Conservation (phyloP, 2,797 vertebrate genomes). For the Rhinophrynus dorsalis region DNA sequence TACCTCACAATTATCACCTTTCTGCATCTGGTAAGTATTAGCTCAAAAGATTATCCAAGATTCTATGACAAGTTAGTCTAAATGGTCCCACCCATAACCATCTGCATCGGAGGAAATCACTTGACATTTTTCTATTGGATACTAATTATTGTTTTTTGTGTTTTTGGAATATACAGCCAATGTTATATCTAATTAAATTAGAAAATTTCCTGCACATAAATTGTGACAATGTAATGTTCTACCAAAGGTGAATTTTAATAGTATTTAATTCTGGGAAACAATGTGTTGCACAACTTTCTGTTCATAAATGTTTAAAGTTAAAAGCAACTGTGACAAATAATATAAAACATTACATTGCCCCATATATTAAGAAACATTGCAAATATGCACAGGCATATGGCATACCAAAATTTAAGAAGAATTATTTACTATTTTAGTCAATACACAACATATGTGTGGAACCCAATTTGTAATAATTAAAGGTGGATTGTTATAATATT, state of each 20-base stretch:
- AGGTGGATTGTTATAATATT: too few relatives aligned
- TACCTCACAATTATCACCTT: slow-evolving; percentile 52
- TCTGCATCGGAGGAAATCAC: slow-evolving; percentile 50
- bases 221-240: slow-evolving; percentile 37
- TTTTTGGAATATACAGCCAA: slow-evolving; percentile 34
- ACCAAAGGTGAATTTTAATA: slow-evolving; percentile 39
- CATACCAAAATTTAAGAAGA: too few relatives aligned
- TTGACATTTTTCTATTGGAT: slow-evolving; percentile 43
- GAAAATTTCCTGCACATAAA: slow-evolving; percentile 34
- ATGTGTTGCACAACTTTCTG: too few relatives aligned
- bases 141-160: slow-evolving; percentile 49
- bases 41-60: slow-evolving; percentile 55
- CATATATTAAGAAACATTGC: too few relatives aligned
- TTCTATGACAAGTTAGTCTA: slow-evolving; percentile 56
- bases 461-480: too few relatives aligned
- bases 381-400: too few relatives aligned
- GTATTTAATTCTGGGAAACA: too few relatives aligned
- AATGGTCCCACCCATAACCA: slow-evolving; percentile 51
- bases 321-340: too few relatives aligned
- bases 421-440: too few relatives aligned
- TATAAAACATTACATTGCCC: too few relatives aligned
- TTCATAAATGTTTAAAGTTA: too few relatives aligned
- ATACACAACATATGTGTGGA: too few relatives aligned
- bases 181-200: slow-evolving; percentile 54
- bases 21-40: slow-evolving; percentile 62